Conservation (phyloP, 2,888 invertebrate species). For the Xestobium rufovillosum region DNA sequence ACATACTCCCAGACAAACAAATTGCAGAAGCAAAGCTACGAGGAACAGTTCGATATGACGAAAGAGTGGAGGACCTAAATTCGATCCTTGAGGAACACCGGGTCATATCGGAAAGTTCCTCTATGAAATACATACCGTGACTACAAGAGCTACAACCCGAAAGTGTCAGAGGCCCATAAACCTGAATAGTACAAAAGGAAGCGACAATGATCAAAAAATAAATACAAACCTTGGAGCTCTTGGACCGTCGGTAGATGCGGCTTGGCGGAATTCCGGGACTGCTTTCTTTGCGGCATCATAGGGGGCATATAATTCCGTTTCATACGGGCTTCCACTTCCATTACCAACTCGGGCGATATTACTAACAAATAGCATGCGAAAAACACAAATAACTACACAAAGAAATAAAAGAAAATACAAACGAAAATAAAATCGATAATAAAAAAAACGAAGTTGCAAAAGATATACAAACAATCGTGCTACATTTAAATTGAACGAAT, state of each 20-base stretch:
- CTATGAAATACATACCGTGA: too few relatives aligned
- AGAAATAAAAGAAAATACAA: constrained; percentile 21
- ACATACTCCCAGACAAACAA: neutral
- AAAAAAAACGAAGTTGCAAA: constrained; percentile 14
- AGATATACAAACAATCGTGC: neutral
- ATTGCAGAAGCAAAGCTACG: too few relatives aligned
- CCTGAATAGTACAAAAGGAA: neutral
- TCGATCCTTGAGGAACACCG: too few relatives aligned
- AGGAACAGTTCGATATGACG: too few relatives aligned
- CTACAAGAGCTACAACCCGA: too few relatives aligned
- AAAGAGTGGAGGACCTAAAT: too few relatives aligned
- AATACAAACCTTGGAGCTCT: constrained; percentile 67
- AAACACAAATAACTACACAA: constrained; percentile 20
- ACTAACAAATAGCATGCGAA: constrained; percentile 51
- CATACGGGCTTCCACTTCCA: constrained; percentile 86
- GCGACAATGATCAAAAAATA: too few relatives aligned
- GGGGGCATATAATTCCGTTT: constrained; percentile 68
- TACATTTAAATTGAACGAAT: neutral
- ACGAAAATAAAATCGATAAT: constrained; percentile 15
- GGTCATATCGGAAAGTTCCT: too few relatives aligned
- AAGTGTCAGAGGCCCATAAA: too few relatives aligned
- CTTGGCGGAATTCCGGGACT: constrained; percentile 49
- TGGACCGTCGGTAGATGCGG: constrained; percentile 61
- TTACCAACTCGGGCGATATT: constrained; percentile 80
- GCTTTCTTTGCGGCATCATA: constrained; percentile 47